Percentiles rank a stretch among this genome's conserved stretches.
phyloP scores from a whole-genome alignment of 2,888 invertebrate species.

The Phaonia tiefii region DNA sequence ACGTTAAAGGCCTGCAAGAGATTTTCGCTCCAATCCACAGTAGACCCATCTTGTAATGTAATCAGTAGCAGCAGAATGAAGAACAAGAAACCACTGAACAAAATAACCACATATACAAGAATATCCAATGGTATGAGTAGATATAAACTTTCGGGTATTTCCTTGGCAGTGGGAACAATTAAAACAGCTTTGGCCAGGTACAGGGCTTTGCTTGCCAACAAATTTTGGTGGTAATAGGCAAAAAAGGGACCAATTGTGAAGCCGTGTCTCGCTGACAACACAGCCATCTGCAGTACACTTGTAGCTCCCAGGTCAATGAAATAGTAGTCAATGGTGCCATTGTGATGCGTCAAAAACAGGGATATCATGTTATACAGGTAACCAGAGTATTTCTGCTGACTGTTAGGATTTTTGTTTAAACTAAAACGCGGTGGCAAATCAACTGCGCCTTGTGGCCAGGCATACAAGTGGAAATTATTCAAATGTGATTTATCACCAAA shows the following conservation, averaged over 20 bases:
- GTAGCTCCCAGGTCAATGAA: slow-evolving; percentile 18
- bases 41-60: background rate
- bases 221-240: background rate
- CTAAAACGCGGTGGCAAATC: slow-evolving; percentile 39
- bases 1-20: slow-evolving; percentile 21
- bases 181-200: slow-evolving; percentile 9
- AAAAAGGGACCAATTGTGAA: slow-evolving; percentile 19
- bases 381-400: slow-evolving; percentile 10
- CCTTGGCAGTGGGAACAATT: slow-evolving; percentile 34
- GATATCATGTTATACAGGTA: slow-evolving; percentile 33
- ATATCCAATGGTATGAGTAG: slow-evolving; percentile 23
- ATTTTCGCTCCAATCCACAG: background rate
- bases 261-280: too few species aligned
- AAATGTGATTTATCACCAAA: slow-evolving; percentile 40
- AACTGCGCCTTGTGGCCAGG: background rate
- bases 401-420: slow-evolving; percentile 37
- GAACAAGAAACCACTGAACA: background rate
- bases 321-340: slow-evolving; percentile 32
- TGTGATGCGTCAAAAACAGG: slow-evolving; percentile 21
- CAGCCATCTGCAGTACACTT: background rate
- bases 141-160: slow-evolving; percentile 37
- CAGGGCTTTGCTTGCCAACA: slow-evolving; percentile 5
- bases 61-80: background rate
- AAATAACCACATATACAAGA: slow-evolving; percentile 10
- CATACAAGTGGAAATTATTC: slow-evolving; percentile 37